Conservation (phyloP, 2,888 invertebrate genomes). For the Drosophila emarginata region DNA sequence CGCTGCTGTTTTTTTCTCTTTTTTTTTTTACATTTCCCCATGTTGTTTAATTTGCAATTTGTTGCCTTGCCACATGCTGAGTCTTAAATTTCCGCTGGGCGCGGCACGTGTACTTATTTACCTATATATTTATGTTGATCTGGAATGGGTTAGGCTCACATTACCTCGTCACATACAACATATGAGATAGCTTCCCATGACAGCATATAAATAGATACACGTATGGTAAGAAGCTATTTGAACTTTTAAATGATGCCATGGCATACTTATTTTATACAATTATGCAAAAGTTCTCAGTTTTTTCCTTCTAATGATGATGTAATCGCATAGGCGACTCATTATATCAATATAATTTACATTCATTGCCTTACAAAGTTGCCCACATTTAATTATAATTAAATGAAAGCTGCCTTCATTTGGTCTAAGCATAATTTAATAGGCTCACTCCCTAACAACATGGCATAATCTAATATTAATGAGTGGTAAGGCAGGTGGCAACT, state of each 20-base stretch:
- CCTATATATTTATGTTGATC: slow-evolving; percentile 1
- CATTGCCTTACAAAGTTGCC: slow-evolving; percentile 35
- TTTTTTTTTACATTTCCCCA: slow-evolving; percentile 6
- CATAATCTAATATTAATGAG: slow-evolving; percentile 5
- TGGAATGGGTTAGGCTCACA: slow-evolving; percentile 49
- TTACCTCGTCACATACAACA: slow-evolving; percentile 27
- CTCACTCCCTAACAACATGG: not conserved
- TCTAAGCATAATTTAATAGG: slow-evolving; percentile 21
- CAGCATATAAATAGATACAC: not conserved
- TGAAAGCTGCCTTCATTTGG: slow-evolving; percentile 31
- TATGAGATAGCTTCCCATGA: not conserved
- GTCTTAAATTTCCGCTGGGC: slow-evolving; percentile 61
- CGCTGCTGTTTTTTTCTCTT: slow-evolving; percentile 24
- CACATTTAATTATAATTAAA: slow-evolving; percentile 69
- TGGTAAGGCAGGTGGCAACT: not conserved
- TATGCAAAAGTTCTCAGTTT: slow-evolving; percentile 34
- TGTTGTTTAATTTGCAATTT: slow-evolving; percentile 62
- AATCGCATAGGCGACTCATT: slow-evolving; percentile 55
- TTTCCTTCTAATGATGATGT: slow-evolving; percentile 59
- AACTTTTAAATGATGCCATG: slow-evolving; percentile 35
- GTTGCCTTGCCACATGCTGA: slow-evolving; percentile 61
- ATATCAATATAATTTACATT: slow-evolving; percentile 44
- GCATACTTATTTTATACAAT: slow-evolving; percentile 35
- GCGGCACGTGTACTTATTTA: slow-evolving; percentile 62
- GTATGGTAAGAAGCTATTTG: slow-evolving; percentile 28